These are phyloP conservation scores for Chrysolina haemoptera DNA, from an alignment of 2,888 invertebrate genomes.

Conservation along the genomic window DNA sequence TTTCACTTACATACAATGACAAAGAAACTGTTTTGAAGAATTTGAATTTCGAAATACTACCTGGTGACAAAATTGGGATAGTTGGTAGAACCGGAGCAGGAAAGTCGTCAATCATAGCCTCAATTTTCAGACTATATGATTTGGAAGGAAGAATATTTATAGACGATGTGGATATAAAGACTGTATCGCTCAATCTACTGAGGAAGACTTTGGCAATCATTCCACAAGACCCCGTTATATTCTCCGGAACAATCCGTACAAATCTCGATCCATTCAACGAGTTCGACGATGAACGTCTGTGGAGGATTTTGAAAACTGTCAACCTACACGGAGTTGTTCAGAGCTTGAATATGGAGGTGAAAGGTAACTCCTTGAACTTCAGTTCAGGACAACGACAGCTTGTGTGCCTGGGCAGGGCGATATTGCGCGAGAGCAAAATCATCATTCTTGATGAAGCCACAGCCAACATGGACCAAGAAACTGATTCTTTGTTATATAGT, in stretches of 20 bases:
- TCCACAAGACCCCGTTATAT: conserved; percentile 6
- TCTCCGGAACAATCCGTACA: conserved; percentile 77
- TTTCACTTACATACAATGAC: conserved; percentile 81
- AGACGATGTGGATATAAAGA: conserved; percentile 81
- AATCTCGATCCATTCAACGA: conserved; percentile 91
- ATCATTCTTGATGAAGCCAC: conserved; percentile 74
- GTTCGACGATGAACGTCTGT: conserved; percentile 82
- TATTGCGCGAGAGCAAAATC: conserved; percentile 70
- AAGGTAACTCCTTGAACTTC: conserved; percentile 60
- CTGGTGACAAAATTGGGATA: conserved; percentile 71
- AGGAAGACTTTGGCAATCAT: conserved; percentile 78
- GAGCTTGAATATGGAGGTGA: conserved; percentile 71
- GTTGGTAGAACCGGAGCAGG: conserved; percentile 82
- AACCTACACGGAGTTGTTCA: conserved; percentile 80
- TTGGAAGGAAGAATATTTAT: conserved; percentile 84
- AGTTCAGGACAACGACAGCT: conserved; percentile 74
- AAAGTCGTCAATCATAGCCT: conserved; percentile 82
- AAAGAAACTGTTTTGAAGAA: conserved; percentile 82
- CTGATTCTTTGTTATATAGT: conserved; percentile 71
- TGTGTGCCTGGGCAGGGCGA: conserved; percentile 72
- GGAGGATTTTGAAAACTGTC: conserved; percentile 82
- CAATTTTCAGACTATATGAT: conserved; percentile 85
- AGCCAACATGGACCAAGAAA: conserved; percentile 72
- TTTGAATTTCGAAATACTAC: conserved; percentile 77
- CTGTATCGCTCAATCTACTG: conserved; percentile 80